Evolutionary conservation across 2,888 invertebrate genomes (phyloP).

Genomic region (Heliconius aoede): DNA sequence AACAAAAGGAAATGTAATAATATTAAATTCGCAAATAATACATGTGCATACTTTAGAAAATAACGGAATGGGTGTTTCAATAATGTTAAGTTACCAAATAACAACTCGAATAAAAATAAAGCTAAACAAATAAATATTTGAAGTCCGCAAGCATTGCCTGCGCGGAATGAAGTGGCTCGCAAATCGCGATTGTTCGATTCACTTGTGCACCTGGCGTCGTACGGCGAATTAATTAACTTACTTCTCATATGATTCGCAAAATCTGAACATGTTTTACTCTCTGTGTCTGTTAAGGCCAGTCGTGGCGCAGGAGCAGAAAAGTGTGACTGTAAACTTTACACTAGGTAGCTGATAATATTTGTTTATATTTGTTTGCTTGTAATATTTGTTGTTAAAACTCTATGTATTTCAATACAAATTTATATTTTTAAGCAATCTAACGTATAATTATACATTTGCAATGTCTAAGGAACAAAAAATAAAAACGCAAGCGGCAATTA

Average conservation of each 20-base stretch:
- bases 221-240: slow-evolving; percentile 43
- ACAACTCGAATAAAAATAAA: slow-evolving; percentile 10
- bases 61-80: neutral
- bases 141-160: slow-evolving; percentile 36
- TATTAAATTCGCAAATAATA: neutral
- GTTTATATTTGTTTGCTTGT: neutral
- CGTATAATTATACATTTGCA: slow-evolving; percentile 2
- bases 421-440: neutral
- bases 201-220: slow-evolving; percentile 44
- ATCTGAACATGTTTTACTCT: neutral
- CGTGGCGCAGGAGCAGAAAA: too few species aligned
- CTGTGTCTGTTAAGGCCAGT: too few species aligned
- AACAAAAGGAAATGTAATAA: too few species aligned
- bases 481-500: slow-evolving; percentile 55
- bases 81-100: slow-evolving; percentile 33
- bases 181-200: slow-evolving; percentile 44
- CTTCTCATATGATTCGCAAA: slow-evolving; percentile 24
- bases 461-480: neutral
- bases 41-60: neutral
- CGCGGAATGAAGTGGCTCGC: slow-evolving; percentile 39
- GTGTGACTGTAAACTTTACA: too few species aligned
- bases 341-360: too few species aligned
- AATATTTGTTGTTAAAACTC: neutral
- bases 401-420: neutral
- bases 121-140: slow-evolving; percentile 32